Evolutionary conservation across 64 coral and sea anemone species (phyloP), one percentile per base, ranked within the genome.

Genomic region (Montipora sp.): DNA sequence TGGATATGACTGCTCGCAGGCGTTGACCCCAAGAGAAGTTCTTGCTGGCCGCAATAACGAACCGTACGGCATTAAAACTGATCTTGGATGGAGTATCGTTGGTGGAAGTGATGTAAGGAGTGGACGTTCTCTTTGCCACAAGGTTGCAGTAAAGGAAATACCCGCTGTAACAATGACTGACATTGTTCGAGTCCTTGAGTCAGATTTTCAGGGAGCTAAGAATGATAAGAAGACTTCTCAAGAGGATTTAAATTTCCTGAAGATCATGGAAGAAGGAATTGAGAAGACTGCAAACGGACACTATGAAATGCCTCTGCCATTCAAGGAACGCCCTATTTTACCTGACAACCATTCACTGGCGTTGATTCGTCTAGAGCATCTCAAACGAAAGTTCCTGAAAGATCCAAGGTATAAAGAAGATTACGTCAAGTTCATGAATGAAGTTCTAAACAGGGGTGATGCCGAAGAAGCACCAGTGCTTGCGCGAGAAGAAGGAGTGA

Each of bases 181-280:
- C 22, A 57, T 57, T 57, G 10, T 57, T 57, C 53, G 53, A 74
- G n/a, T n/a, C n/a, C n/a, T n/a, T n/a, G n/a, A n/a, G 71, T 74
- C 71, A 74, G 71, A 74, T 27, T 74, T 74, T 27, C 19, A 36
- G n/a, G 71, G 24, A 74, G 8, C 7, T 22, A 74, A 74, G 22
- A 9, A 74, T 74, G n/a, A n/a, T 74, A 74, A 24, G 71, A 74
- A 22, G 71, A 74, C 71, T 27, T 74, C 71, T 74, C 71, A 74
- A 74, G 71, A 74, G 22, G 78, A 51, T 47, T 80, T 59, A 7
- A 36, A 57, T 57, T 74, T 74, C 71, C 71, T 74, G 22, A 74
- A 24, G 53, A 57, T 57, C 10, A 57, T 57, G 53, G 53, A 57
- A 57, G 53, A 57, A 57, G 53, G 53, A 57, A 57, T 57, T 57